phyloP scores from a whole-genome alignment of 2,797 vertebrate genomes.

The Sciurus vulgaris region DNA sequence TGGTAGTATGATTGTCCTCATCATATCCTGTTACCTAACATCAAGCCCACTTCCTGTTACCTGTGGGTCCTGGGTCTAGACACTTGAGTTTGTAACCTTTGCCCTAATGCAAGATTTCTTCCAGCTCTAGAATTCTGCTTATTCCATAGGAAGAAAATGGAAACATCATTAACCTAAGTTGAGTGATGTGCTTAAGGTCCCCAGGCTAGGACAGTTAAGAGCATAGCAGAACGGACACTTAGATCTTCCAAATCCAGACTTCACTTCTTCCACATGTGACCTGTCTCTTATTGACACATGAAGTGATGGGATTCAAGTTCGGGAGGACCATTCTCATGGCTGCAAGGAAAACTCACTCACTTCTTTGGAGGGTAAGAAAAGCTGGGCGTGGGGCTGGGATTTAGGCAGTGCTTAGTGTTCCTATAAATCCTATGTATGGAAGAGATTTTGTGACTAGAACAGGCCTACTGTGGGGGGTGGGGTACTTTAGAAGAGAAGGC shows the following conservation, averaged over 20 bases:
- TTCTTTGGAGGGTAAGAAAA: background rate
- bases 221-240: background rate
- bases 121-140: background rate
- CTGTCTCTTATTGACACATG: background rate
- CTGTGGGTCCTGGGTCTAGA: background rate
- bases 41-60: background rate
- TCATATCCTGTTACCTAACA: background rate
- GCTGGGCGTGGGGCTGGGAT: background rate
- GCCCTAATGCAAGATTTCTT: background rate
- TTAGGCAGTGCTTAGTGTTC: background rate
- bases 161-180: background rate
- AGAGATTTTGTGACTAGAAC: background rate
- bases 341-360: background rate
- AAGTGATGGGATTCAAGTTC: background rate
- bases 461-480: too few relatives aligned
- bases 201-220: background rate
- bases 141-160: background rate
- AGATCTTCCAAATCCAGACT: background rate
- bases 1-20: background rate
- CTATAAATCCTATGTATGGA: background rate
- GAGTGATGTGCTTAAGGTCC: background rate
- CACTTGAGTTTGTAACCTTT: background rate
- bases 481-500: background rate
- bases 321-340: background rate
- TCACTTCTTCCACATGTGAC: background rate